These are phyloP conservation scores for Argyresthia albistria DNA, from an alignment of 2,888 invertebrate genomes.

Conservation along the genomic window DNA sequence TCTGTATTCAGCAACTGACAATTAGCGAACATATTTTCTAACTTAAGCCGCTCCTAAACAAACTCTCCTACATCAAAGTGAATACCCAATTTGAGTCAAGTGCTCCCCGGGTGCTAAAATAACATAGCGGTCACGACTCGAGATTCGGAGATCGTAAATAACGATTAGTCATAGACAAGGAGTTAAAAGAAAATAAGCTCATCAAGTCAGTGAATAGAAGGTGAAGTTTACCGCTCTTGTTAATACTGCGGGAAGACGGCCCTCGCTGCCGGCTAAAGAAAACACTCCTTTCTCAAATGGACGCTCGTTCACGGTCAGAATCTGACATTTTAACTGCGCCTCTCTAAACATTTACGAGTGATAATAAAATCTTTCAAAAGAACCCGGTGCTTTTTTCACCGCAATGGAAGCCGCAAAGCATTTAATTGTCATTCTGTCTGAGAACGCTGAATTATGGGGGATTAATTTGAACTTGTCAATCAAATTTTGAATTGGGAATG, in stretches of 20 bases:
- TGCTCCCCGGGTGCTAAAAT: slow-evolving; percentile 35
- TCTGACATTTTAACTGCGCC: slow-evolving; percentile 64
- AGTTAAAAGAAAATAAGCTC: slow-evolving; percentile 58
- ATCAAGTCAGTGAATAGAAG: slow-evolving; percentile 57
- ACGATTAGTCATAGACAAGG: slow-evolving; percentile 49
- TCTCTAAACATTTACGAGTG: slow-evolving; percentile 52
- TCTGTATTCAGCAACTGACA: slow-evolving; percentile 44
- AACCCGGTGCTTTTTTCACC: slow-evolving; percentile 33
- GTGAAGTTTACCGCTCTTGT: slow-evolving; percentile 51
- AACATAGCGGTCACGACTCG: slow-evolving; percentile 26
- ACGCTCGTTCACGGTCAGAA: slow-evolving; percentile 59
- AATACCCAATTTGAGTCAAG: slow-evolving; percentile 25
- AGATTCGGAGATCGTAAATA: slow-evolving; percentile 34
- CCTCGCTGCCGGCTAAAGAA: slow-evolving; percentile 39
- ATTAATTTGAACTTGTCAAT: slow-evolving; percentile 33
- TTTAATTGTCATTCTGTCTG: slow-evolving; percentile 35
- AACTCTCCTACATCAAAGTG: slow-evolving; percentile 29
- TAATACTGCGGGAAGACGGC: slow-evolving; percentile 34
- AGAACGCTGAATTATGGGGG: slow-evolving; percentile 14
- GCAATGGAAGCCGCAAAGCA: slow-evolving; percentile 37
- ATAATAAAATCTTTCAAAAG: slow-evolving; percentile 60
- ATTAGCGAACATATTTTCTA: slow-evolving; percentile 42
- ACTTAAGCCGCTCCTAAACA: slow-evolving; percentile 51
- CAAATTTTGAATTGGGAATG: slow-evolving; percentile 38
- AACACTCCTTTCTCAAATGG: slow-evolving; percentile 61